Evolutionary conservation across 2,797 vertebrate species (phyloP).

Genomic region (Crenichthys baileyi): DNA sequence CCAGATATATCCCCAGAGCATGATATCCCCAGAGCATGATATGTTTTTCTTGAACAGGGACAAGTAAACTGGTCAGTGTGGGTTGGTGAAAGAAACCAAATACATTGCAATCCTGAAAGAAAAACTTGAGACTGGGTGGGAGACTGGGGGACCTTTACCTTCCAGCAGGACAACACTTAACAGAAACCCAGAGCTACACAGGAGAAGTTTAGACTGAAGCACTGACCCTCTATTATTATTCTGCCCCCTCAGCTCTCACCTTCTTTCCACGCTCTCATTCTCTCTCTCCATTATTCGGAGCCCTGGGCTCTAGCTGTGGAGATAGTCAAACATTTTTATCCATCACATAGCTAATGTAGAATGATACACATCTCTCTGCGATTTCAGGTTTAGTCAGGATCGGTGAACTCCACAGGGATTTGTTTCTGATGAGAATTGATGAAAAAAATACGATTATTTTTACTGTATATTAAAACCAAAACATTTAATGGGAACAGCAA

Average conservation of each 20-base stretch:
- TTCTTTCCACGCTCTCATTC: not conserved
- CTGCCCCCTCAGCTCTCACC: not conserved
- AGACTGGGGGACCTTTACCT: too few species aligned
- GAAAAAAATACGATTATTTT: not conserved
- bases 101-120: too few species aligned
- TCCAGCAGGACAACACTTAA: too few species aligned
- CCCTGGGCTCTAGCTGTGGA: conserved; percentile 42
- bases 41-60: too few species aligned
- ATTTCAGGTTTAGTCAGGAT: not conserved
- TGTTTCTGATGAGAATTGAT: not conserved
- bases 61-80: too few species aligned
- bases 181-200: too few species aligned
- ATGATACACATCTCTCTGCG: not conserved
- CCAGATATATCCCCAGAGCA: too few species aligned
- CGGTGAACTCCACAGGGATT: not conserved
- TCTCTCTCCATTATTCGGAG: conserved; percentile 24
- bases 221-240: not conserved
- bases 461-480: not conserved
- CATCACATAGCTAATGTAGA: conserved; percentile 9
- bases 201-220: too few species aligned
- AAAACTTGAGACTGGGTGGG: too few species aligned
- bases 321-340: conserved; percentile 54
- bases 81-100: too few species aligned
- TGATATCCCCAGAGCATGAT: too few species aligned
- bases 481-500: not conserved